phyloP scores from a whole-genome alignment of 1,140 invertebrate species.

The Pectinophora gossypiella region DNA sequence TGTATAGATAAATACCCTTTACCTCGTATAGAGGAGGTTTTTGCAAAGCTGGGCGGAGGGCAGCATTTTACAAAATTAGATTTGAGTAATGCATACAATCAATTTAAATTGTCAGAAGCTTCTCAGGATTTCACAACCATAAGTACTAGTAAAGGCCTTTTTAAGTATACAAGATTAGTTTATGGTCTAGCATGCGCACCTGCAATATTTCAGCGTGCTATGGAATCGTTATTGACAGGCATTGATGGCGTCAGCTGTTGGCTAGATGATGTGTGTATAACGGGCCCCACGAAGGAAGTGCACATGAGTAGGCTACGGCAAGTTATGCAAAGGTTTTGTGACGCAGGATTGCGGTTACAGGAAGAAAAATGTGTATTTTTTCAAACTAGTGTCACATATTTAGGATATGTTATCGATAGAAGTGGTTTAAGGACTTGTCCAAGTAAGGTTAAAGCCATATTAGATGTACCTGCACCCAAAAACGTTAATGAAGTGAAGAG shows the following conservation, averaged over 20 bases:
- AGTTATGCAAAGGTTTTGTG: background rate
- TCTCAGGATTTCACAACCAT: background rate
- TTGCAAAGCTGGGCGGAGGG: background rate
- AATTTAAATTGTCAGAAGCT: background rate
- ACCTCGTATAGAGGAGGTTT: background rate
- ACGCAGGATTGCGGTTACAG: background rate
- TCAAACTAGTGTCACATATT: background rate
- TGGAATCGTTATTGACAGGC: background rate
- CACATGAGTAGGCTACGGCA: background rate
- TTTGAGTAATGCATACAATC: background rate
- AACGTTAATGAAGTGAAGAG: background rate
- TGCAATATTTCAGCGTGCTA: background rate
- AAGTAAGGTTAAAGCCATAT: conserved; percentile 1
- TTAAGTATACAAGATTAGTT: background rate
- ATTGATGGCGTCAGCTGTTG: background rate
- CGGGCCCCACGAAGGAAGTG: background rate
- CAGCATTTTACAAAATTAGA: background rate
- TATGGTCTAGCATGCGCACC: background rate
- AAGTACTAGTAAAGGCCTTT: background rate
- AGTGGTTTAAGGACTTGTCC: background rate
- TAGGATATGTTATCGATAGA: background rate
- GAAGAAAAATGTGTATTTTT: conserved; percentile 1
- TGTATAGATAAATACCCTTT: background rate
- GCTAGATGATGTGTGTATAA: background rate
- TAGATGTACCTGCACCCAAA: background rate